Base-by-base conservation (phyloP, 1,140 invertebrate genomes). In the Drosophila tsacasi region DNA sequence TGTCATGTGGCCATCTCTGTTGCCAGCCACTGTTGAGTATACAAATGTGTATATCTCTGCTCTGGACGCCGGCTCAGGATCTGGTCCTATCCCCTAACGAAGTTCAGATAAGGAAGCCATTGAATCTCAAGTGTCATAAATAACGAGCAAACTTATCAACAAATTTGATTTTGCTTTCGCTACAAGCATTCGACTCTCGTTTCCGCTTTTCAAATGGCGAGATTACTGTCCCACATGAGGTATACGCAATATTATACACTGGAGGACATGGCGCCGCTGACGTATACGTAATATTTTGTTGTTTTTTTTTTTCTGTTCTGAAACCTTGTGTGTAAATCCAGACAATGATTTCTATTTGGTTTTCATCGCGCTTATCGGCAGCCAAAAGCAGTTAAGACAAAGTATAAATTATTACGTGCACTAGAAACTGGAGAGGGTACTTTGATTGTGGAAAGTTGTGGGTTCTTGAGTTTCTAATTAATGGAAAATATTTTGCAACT, bases 281-380 rank as follows among this genome's bases (percentile, higher is more conserved):
- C 39, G 63, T 63, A 63, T 66, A 66, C 58, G 58, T 32, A 40
- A 63, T 66, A 44, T 61, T 32, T 13, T 35, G 0, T 35, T 10
- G 13, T 4, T 44, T 25, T 42, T 23, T 17, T 40, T 15, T 23
- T 4, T 12, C n/a, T 4, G 10, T 25, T 23, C 10, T 50, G 12
- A 57, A 47, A 25, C 54, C 69, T 83, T 81, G 87, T 91, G 87
- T 91, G 83, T 61, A 91, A 83, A 91, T 87, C 81, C 83, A 76
- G 76, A 76, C 81, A 76, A 37, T 40, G 37, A 42, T 42, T 72
- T 61, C 8, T 46, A 7, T 52, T 44, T 27, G 15, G 13, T 12
- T 25, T 35, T 57, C 17, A 42, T 64, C 27, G 60, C 77, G 67
- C 84, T 89, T 87, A 87, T 87, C 84, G 84, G 72, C 84, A 87